These are phyloP conservation scores for Morpho achilles DNA, from an alignment of 2,888 invertebrate species.

Conservation along the genomic window DNA sequence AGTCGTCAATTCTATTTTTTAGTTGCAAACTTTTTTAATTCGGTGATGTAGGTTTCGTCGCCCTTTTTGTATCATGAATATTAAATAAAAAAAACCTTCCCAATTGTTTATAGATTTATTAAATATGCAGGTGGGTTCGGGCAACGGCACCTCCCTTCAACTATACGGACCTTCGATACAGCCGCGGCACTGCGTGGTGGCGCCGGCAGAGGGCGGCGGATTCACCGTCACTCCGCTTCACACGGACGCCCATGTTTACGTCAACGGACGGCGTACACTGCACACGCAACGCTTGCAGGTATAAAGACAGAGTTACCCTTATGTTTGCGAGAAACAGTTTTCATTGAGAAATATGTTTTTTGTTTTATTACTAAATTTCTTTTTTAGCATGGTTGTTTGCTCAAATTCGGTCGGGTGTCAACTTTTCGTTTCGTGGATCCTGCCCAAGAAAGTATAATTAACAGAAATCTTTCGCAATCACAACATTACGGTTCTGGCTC, in stretches of 20 bases:
- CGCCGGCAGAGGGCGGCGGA: conserved; percentile 94
- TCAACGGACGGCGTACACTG: conserved; percentile 94
- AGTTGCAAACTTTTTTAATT: too few species aligned
- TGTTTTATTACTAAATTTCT: not conserved
- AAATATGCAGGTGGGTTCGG: conserved; percentile 81
- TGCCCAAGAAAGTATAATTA: conserved; percentile 87
- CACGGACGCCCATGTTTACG: conserved; percentile 95
- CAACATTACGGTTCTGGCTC: conserved; percentile 86
- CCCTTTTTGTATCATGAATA: too few species aligned
- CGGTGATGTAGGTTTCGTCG: too few species aligned
- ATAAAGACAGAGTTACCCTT: not conserved
- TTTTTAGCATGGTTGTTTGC: conserved; percentile 86
- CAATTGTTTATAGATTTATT: not conserved
- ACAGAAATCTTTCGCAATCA: conserved; percentile 86
- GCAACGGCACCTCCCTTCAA: conserved; percentile 88
- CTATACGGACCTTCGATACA: conserved; percentile 94
- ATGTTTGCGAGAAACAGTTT: too few species aligned
- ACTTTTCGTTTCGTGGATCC: conserved; percentile 93
- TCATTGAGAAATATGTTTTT: not conserved
- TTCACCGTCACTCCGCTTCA: conserved; percentile 96
- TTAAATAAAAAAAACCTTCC: too few species aligned
- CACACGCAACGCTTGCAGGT: conserved; percentile 95
- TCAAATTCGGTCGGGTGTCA: conserved; percentile 92
- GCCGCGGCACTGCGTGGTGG: conserved; percentile 96
- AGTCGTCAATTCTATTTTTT: too few species aligned